Percentiles rank a stretch among this genome's conserved stretches.
Conservation (phyloP, 2,113 vertebrate species). For the Channa maculata region DNA sequence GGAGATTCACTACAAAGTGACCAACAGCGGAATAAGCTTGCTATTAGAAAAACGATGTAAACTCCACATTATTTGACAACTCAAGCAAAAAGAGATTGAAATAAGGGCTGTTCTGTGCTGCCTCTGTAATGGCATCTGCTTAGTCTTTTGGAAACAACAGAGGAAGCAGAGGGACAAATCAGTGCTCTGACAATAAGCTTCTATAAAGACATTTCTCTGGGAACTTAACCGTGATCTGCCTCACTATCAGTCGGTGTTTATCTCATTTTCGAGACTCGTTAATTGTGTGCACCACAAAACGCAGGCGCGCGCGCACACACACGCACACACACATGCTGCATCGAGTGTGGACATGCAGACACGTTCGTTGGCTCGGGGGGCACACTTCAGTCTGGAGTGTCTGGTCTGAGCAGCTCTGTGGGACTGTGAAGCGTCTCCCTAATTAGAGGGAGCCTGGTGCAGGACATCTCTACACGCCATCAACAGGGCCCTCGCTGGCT, state of each 20-base stretch:
- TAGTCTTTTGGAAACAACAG: conserved; percentile 82
- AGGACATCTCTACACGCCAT: conserved; percentile 74
- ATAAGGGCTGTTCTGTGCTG: conserved; percentile 76
- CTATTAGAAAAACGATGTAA: conserved; percentile 60
- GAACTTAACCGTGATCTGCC: conserved; percentile 65
- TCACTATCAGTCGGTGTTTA: conserved; percentile 75
- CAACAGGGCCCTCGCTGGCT: conserved; percentile 68
- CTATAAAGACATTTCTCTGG: conserved; percentile 67
- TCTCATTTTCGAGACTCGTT: conserved; percentile 73
- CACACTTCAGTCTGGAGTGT: conserved; percentile 81
- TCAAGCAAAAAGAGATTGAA: conserved; percentile 82
- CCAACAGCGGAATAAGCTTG: conserved; percentile 32
- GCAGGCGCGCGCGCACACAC: conserved; percentile 34
- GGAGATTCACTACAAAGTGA: conserved; percentile 33
- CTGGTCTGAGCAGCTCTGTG: conserved; percentile 67
- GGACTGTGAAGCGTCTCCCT: conserved; percentile 72
- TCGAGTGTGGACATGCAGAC: conserved; percentile 64
- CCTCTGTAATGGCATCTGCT: conserved; percentile 77
- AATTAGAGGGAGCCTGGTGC: conserved; percentile 79
- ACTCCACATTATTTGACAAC: conserved; percentile 74
- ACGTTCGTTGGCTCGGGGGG: conserved; percentile 59
- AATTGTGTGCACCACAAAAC: conserved; percentile 52
- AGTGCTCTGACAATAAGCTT: conserved; percentile 63
- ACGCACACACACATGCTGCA: conserved; percentile 40
- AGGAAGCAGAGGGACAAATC: conserved; percentile 53